Base-by-base conservation (phyloP, 2,888 invertebrate species). In the Drosophila incognita region DNA sequence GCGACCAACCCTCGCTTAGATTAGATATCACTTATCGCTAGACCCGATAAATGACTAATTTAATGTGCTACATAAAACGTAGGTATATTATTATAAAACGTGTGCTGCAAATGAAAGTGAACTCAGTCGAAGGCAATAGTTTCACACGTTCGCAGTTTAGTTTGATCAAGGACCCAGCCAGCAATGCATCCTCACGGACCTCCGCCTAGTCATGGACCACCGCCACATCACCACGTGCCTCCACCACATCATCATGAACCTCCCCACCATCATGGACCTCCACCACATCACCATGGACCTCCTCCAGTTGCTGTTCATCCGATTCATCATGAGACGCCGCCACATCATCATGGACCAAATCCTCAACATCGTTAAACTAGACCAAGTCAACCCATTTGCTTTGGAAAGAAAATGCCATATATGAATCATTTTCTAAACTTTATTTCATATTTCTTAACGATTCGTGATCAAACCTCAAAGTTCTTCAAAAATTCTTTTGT, bases 1-100 rank as follows among this genome's bases (percentile, higher is more conserved):
- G 29, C 35, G 62, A 18, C 65, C 53, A 74, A 56, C 52, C 62
- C 51, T 5, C 42, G 4, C 42, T 31, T 15, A 18, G 78, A 78
- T 78, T 48, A 78, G 78, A 78, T 78, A 78, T n/a, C 38, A 18
- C 68, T 68, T 78, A 78, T 78, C 78, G 33, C 2, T 11, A 57
- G 31, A 51, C 46, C 7, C 11, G 59, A 65, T 71, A 68, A 65
- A 79, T 4, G 1, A 33, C 4, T 11, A 11, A 33, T 33, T 10
- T 33, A 11, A 10, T 33, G 1, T 33, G 11, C 4, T 33, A 33
- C 4, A 33, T 10, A 4, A 33, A 10, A 33, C 0, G 3, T 10
- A 33, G 33, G 10, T 33, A 33, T 4, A 69, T 63, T 67, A 60
- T 62, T 65, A 77, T 79, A 79, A 69, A 77, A 66, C 73, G 61